Percentiles rank a stretch among this genome's conserved stretches.
phyloP scores from a whole-genome alignment of 1,140 invertebrate genomes.

The Brachionus angularis region DNA sequence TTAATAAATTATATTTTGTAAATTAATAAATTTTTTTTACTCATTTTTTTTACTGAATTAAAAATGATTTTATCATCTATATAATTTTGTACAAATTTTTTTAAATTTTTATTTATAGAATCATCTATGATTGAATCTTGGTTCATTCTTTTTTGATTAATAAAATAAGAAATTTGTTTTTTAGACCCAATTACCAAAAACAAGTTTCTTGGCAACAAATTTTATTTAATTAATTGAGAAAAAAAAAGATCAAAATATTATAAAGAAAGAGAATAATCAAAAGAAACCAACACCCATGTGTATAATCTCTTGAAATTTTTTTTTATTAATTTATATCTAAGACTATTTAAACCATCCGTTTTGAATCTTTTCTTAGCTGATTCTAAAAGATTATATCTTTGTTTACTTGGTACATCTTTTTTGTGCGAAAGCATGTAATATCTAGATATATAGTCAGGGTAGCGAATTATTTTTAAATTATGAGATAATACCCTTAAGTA shows the following conservation, averaged over 20 bases:
- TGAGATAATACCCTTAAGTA: slow-evolving; percentile 22
- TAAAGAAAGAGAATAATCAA: neutral
- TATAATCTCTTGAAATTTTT: slow-evolving; percentile 13
- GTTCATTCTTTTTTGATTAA: no score
- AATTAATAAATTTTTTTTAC: no score
- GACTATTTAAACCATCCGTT: slow-evolving; percentile 27
- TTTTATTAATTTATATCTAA: slow-evolving; percentile 14
- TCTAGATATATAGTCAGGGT: slow-evolving; percentile 28
- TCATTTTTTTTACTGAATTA: slow-evolving; percentile 5
- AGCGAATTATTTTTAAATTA: slow-evolving; percentile 26
- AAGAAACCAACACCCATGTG: slow-evolving; percentile 18
- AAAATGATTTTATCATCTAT: slow-evolving; percentile 7
- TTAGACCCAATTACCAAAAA: no score
- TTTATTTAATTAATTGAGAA: neutral
- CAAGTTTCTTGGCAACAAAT: neutral
- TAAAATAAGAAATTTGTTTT: no score
- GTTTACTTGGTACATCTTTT: slow-evolving; percentile 32
- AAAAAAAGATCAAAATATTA: neutral
- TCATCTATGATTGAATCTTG: no score
- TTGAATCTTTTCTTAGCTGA: slow-evolving; percentile 9
- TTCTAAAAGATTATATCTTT: slow-evolving; percentile 14
- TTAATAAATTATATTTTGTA: no score
- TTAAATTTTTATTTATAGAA: neutral
- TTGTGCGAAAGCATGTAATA: slow-evolving; percentile 39
- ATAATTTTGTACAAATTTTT: slow-evolving; percentile 13